Evolutionary conservation across 2,888 invertebrate genomes (phyloP).

Genomic region (Piscicola geometra): DNA sequence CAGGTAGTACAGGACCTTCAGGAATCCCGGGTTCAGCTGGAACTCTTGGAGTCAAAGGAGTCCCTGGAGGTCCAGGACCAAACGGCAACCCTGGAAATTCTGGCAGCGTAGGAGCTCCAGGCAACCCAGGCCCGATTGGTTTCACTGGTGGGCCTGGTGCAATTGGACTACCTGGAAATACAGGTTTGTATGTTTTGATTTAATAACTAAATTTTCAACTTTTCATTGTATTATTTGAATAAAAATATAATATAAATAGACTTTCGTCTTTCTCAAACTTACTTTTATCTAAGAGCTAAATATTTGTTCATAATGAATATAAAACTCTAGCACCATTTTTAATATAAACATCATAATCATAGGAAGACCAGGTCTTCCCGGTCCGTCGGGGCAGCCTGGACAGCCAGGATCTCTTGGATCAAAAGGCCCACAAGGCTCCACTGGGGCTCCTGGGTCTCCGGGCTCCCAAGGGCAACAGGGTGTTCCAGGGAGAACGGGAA

Average conservation of each 20-base stretch:
- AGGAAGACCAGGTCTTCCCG: slow-evolving; percentile 26
- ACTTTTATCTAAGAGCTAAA: too few species aligned
- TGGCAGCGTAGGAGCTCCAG: slow-evolving; percentile 27
- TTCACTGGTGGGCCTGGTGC: slow-evolving; percentile 23
- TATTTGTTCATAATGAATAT: too few species aligned
- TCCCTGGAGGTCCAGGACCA: not conserved
- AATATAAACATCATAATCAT: too few species aligned
- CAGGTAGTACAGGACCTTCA: slow-evolving; percentile 1
- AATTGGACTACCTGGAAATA: slow-evolving; percentile 14
- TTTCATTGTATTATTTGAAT: too few species aligned
- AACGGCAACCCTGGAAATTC: not conserved
- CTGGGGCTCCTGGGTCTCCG: slow-evolving; percentile 12
- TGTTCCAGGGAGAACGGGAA: not conserved
- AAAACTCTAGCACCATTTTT: too few species aligned
- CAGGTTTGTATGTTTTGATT: too few species aligned
- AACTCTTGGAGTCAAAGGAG: slow-evolving; percentile 21
- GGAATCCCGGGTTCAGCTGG: slow-evolving; percentile 32
- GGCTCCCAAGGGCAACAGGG: not conserved
- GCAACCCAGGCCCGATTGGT: slow-evolving; percentile 46
- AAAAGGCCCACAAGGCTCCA: not conserved
- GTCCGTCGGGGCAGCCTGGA: slow-evolving; percentile 38
- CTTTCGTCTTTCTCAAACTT: too few species aligned
- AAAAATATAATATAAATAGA: too few species aligned
- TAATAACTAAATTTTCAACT: too few species aligned
- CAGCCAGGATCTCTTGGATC: slow-evolving; percentile 35